Evolutionary conservation across 2,113 vertebrate species (phyloP).

Genomic region (Puntigrus tetrazona): DNA sequence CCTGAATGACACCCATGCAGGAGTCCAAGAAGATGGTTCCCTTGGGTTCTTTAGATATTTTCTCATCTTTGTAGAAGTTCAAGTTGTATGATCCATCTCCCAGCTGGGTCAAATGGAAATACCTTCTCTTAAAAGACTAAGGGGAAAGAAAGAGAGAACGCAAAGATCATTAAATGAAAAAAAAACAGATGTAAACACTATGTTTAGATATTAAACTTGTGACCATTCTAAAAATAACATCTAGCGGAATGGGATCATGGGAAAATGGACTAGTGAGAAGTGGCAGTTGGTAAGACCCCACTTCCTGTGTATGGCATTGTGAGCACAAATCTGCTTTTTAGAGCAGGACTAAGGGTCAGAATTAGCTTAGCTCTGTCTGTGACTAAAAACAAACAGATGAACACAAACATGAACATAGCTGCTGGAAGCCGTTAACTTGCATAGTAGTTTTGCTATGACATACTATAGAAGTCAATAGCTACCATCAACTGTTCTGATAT

Average conservation of each 20-base stretch:
- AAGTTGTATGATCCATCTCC: slow-evolving; percentile 98
- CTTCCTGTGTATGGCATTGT: slow-evolving; percentile 28
- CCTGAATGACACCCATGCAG: slow-evolving; percentile 97
- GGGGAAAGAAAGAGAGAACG: slow-evolving; percentile 17
- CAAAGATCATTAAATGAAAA: slow-evolving; percentile 1
- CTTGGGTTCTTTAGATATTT: slow-evolving; percentile 98
- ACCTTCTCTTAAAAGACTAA: slow-evolving; percentile 98
- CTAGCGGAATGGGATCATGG: slow-evolving; percentile 47
- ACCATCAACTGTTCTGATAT: too few relatives aligned
- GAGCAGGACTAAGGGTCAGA: not conserved
- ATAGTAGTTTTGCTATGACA: too few relatives aligned
- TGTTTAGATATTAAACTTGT: slow-evolving; percentile 19
- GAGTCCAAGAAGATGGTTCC: slow-evolving; percentile 98
- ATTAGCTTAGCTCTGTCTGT: not conserved
- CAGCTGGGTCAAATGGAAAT: slow-evolving; percentile 95
- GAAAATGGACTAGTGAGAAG: slow-evolving; percentile 46
- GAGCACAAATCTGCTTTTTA: not conserved
- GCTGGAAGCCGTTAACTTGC: too few relatives aligned
- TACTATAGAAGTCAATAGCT: too few relatives aligned
- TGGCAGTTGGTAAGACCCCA: slow-evolving; percentile 25
- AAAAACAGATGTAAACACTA: slow-evolving; percentile 13
- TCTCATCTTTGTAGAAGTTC: slow-evolving; percentile 99
- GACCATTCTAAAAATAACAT: slow-evolving; percentile 59
- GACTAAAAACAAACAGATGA: not conserved
- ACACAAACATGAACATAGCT: not conserved